Evolutionary conservation across 2,113 vertebrate species (phyloP).

Genomic region (Oryctolagus cuniculus): DNA sequence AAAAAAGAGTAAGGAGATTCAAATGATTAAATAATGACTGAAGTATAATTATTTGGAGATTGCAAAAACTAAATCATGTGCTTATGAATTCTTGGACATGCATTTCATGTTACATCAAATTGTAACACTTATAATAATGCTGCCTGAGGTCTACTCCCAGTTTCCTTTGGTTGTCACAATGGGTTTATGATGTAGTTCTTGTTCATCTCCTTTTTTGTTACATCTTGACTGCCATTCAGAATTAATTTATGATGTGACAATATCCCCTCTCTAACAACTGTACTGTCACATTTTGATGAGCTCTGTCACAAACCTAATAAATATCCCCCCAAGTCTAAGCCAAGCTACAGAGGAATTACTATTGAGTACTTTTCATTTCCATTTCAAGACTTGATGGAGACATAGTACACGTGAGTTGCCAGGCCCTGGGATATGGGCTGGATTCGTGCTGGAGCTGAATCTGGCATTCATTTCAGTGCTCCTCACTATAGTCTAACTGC

Average conservation of each 20-base stretch:
- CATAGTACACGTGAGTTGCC: neutral
- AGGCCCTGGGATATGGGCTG: neutral
- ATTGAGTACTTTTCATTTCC: neutral
- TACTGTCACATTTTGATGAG: neutral
- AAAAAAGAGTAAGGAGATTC: neutral
- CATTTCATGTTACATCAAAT: neutral
- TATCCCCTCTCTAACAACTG: neutral
- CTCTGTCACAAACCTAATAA: neutral
- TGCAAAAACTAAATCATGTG: neutral
- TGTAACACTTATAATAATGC: neutral
- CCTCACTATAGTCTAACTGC: neutral
- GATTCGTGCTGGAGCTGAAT: neutral
- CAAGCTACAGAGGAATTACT: neutral
- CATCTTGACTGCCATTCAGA: neutral
- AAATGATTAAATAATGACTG: neutral
- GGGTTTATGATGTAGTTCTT: neutral
- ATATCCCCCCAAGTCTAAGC: neutral
- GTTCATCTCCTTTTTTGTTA: neutral
- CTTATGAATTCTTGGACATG: neutral
- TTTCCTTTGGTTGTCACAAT: neutral
- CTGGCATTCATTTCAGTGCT: neutral
- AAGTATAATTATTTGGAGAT: neutral
- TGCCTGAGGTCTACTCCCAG: neutral
- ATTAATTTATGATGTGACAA: neutral
- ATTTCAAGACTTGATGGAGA: neutral